These are phyloP conservation scores for Acleris laterana DNA, from an alignment of 2,888 invertebrate species.

Conservation along the genomic window DNA sequence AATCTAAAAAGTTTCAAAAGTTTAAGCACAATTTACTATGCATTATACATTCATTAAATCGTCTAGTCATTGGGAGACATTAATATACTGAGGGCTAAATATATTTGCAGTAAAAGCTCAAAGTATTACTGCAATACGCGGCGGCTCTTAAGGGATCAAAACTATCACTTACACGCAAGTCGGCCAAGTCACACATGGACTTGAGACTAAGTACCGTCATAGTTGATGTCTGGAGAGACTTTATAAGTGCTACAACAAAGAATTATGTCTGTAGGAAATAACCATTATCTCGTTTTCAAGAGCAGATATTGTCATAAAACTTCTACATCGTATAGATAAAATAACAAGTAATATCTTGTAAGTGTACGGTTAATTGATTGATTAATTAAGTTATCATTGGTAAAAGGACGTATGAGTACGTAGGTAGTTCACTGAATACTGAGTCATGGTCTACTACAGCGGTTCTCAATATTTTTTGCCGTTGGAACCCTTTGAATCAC, in stretches of 20 bases:
- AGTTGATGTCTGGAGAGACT: neutral
- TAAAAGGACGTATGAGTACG: no score
- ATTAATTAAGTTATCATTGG: no score
- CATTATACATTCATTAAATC: no score
- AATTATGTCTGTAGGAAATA: slow-evolving; percentile 5
- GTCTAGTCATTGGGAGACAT: neutral
- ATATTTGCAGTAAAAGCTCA: no score
- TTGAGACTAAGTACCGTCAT: slow-evolving; percentile 7
- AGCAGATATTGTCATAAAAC: slow-evolving; percentile 11
- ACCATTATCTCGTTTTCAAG: slow-evolving; percentile 15
- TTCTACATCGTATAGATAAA: neutral
- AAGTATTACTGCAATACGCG: neutral
- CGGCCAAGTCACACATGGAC: no score
- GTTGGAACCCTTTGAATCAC: no score
- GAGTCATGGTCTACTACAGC: no score
- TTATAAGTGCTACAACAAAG: neutral
- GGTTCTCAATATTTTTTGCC: no score
- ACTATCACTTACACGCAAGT: slow-evolving; percentile 16
- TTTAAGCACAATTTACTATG: no score
- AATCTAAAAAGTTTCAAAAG: no score
- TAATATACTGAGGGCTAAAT: no score
- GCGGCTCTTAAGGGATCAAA: slow-evolving; percentile 20
- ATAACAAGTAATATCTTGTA: slow-evolving; percentile 6
- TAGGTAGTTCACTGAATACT: no score
- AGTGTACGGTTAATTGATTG: neutral